Evolutionary conservation across 2,113 vertebrate genomes (phyloP).

Genomic region (Rhinoderma darwinii): DNA sequence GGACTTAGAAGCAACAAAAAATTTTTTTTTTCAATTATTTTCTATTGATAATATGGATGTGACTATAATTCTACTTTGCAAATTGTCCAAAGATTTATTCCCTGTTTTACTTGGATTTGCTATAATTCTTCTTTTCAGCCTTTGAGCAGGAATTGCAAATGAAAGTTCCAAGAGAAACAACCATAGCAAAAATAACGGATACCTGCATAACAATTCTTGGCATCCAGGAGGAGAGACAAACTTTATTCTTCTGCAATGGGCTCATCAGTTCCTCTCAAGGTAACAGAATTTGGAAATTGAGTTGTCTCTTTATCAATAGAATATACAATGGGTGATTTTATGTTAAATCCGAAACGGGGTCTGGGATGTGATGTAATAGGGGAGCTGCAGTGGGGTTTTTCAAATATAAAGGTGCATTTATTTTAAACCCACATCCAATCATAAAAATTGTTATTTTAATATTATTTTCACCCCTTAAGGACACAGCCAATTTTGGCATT

Average conservation of each 20-base stretch:
- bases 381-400: not conserved
- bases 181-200: conserved; percentile 66
- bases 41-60: not conserved
- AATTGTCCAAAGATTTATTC: conserved; percentile 18
- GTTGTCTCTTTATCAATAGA: not conserved
- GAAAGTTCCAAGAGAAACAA: conserved; percentile 68
- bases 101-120: conserved; percentile 43
- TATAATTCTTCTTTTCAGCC: conserved; percentile 63
- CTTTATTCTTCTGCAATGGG: conserved; percentile 64
- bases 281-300: not conserved
- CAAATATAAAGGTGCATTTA: not conserved
- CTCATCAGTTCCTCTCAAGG: conserved; percentile 27
- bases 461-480: no score
- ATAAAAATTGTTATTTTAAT: no score
- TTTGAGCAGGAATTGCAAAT: conserved; percentile 71
- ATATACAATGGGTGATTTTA: not conserved
- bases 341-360: not conserved
- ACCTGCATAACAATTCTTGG: conserved; percentile 71
- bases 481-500: no score
- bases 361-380: no score
- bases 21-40: not conserved
- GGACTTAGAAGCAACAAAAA: not conserved
- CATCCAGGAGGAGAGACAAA: conserved; percentile 67
- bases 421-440: no score
- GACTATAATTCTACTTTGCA: conserved; percentile 16